Evolutionary conservation across 2,888 invertebrate species (phyloP).

Genomic region (Ophioninae sp.): DNA sequence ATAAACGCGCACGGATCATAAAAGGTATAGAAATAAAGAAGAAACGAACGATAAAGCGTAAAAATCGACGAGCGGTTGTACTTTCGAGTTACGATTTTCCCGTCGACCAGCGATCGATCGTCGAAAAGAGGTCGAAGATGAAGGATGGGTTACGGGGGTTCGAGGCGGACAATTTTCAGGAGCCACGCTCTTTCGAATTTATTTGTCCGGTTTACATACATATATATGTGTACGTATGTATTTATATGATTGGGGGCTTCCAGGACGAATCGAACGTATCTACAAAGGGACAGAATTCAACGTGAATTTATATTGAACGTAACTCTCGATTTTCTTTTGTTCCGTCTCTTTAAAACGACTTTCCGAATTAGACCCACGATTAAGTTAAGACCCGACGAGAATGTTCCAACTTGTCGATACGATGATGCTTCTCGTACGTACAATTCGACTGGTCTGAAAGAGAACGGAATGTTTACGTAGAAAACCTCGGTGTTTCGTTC

Average conservation of each 20-base stretch:
- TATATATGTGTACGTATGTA: slow-evolving; percentile 29
- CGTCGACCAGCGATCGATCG: not conserved
- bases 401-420: not conserved
- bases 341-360: too few relatives aligned
- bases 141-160: not conserved
- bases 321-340: not conserved
- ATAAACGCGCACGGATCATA: slow-evolving; percentile 3
- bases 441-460: not conserved
- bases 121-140: not conserved
- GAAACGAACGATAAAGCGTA: not conserved
- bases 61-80: not conserved
- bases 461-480: not conserved
- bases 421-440: not conserved
- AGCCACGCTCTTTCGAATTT: slow-evolving; percentile 3
- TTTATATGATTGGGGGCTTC: slow-evolving; percentile 14
- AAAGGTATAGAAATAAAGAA: not conserved
- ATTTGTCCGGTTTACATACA: slow-evolving; percentile 29
- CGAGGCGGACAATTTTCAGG: not conserved
- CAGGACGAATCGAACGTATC: not conserved
- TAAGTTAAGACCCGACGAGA: not conserved
- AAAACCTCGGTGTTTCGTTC: not conserved
- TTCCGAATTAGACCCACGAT: too few relatives aligned
- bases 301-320: not conserved
- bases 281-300: not conserved
- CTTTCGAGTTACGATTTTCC: not conserved